Base-by-base conservation (phyloP, 1,140 invertebrate genomes). In the Pinna nobilis region DNA sequence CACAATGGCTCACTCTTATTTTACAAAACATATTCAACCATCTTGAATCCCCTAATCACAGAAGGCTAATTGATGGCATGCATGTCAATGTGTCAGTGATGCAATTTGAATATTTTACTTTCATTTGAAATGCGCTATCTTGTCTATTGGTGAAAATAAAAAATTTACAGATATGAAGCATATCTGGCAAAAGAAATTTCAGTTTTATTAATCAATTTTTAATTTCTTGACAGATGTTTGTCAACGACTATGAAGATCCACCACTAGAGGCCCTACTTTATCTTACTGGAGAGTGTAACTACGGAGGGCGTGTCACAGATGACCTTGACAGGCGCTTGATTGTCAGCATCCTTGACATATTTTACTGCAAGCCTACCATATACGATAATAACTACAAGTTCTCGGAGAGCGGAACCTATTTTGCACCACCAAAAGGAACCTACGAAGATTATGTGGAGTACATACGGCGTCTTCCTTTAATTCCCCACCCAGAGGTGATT, bases 391-490 rank as follows among this genome's bases (percentile, higher is more conserved):
- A 88, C 0, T 92, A 93, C 79, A 83, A 85, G 2, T 93, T 94
- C 74, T 94, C 90, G 15, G 69, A 84, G 4, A 90, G 89, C 78
- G 89, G 94, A 18, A 87, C 92, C 7, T 97, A 96, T 88, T 90
- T 89, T 68, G 91, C 96, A 59, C 95, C 95, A 0, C 76, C 91
- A 15, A 91, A 92, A 69, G 93, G 93, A 32, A 91, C 91, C 69
- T 93, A 94, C 76, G 89, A 93, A 37, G 92, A 92, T n/a, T 93
- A 93, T 80, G 82, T 96, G 25, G 90, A 92, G 20, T 96, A 96
- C 83, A 94, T 97, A 68, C 89, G 91, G 68, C 91, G 89, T 32
- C 89, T 97, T 28, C 89, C 89, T n/a, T 70, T 85, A 23, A 81
- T 84, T 20, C 87, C 88, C 51, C 85, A 89, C 65, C 89, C 89